Percentiles rank a stretch among this genome's conserved stretches.
These are phyloP conservation scores for Astur gentilis DNA, from an alignment of 2,113 vertebrate species.

Conservation along the genomic window DNA sequence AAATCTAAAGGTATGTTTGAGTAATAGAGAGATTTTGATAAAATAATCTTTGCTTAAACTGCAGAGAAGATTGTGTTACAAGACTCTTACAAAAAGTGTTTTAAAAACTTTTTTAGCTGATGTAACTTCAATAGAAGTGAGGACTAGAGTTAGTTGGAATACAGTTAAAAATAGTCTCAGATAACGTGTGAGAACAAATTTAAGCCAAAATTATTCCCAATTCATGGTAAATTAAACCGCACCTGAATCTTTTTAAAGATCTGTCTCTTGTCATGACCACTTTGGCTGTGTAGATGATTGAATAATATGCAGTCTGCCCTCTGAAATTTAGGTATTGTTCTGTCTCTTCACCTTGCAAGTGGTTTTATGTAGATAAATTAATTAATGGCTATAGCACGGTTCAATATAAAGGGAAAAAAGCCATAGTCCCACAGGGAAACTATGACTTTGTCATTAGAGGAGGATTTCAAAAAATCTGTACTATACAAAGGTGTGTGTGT, in stretches of 20 bases:
- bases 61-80: background rate
- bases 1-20: slow-evolving; percentile 62
- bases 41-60: background rate
- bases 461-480: background rate
- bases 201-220: background rate
- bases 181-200: background rate
- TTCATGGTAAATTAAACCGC: background rate
- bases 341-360: background rate
- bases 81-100: background rate
- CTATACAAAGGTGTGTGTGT: background rate
- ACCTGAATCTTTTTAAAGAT: background rate
- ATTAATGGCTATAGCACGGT: background rate
- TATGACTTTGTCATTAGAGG: background rate
- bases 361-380: background rate
- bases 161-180: background rate
- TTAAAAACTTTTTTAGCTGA: background rate
- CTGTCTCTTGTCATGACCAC: background rate
- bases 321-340: background rate
- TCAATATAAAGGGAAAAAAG: background rate
- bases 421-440: background rate
- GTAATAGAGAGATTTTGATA: background rate
- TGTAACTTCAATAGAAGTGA: background rate
- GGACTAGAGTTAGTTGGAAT: background rate
- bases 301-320: background rate
- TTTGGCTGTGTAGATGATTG: background rate